Percentiles rank a stretch among this genome's conserved stretches.
Evolutionary conservation across 2,113 vertebrate genomes (phyloP).

Genomic region (Bos taurus): ARS-UCD2.0 NC_037334.1:38948001-38948500

Average conservation of each 20-base stretch:
- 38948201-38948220: not conserved
- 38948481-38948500: not conserved
- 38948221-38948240: not conserved
- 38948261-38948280: not conserved
- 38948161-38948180: constrained; percentile 18
- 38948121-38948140: not conserved
- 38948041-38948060: not conserved
- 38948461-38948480: not conserved
- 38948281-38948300: not conserved
- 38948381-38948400: not conserved
- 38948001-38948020: not conserved
- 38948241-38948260: not conserved
- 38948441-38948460: not conserved
- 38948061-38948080: not conserved
- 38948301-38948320: not conserved
- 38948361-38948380: not conserved
- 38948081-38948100: not conserved
- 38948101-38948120: not conserved
- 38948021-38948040: not conserved
- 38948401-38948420: not conserved
- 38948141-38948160: not conserved
- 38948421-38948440: not conserved
- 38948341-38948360: not conserved
- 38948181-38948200: not conserved
- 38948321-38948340: not conserved